phyloP scores from a whole-genome alignment of 2,113 vertebrate species.

The Aythya baeri region DNA sequence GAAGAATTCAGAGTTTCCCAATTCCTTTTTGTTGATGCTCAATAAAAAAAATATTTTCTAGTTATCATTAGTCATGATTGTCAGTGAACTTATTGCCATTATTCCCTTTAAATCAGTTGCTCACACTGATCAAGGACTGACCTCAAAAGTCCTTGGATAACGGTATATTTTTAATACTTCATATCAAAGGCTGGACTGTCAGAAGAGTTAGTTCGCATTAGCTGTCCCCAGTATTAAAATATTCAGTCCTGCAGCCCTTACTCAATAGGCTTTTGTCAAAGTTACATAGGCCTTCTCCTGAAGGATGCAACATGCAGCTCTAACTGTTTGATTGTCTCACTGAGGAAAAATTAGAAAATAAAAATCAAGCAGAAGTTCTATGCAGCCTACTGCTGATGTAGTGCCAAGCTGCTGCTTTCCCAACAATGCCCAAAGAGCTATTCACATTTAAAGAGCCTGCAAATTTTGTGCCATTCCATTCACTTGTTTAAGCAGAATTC shows the following conservation, averaged over 20 bases:
- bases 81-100: background rate
- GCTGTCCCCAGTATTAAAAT: rapidly evolving
- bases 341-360: background rate
- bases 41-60: background rate
- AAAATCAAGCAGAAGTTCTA: background rate
- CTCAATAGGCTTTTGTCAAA: background rate
- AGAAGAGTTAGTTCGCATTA: background rate
- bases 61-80: background rate
- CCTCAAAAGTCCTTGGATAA: background rate
- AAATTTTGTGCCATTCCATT: background rate
- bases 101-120: background rate
- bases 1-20: background rate
- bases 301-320: background rate
- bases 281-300: background rate
- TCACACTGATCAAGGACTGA: background rate
- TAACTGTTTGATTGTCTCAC: background rate
- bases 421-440: background rate
- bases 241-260: background rate
- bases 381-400: background rate
- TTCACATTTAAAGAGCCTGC: background rate
- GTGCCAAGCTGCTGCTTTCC: background rate
- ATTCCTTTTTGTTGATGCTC: background rate
- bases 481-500: background rate
- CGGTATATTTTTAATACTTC: background rate
- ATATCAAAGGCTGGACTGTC: background rate